Percentiles rank a stretch among this genome's conserved stretches.
These are phyloP conservation scores for Percina caprodes DNA, from an alignment of 2,113 vertebrate species.

Conservation along the genomic window DNA sequence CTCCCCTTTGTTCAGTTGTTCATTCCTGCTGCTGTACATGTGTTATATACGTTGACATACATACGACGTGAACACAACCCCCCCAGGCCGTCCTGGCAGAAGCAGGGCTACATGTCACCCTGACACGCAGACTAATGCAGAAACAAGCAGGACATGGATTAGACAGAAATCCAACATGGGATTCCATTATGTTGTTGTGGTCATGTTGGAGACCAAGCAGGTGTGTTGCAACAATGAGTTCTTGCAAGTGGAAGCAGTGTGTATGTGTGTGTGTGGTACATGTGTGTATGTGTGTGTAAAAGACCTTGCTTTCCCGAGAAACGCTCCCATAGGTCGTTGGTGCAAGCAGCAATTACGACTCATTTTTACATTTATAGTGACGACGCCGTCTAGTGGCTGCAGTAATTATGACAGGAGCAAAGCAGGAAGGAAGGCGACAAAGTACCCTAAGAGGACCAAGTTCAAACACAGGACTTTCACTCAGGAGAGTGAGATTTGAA, in stretches of 20 bases:
- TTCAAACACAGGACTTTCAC: too few relatives aligned
- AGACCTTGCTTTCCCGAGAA: too few relatives aligned
- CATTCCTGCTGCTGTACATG: constrained; percentile 43
- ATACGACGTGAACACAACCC: constrained; percentile 51
- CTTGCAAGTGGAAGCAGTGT: constrained; percentile 45
- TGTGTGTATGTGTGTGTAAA: background rate
- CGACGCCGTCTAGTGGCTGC: too few relatives aligned
- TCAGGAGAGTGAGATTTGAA: too few relatives aligned
- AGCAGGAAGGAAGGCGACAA: too few relatives aligned
- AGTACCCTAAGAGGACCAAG: too few relatives aligned
- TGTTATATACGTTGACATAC: constrained; percentile 50
- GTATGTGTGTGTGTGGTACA: constrained; percentile 1
- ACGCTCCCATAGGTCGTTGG: too few relatives aligned
- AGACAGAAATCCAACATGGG: constrained; percentile 60
- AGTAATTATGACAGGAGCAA: too few relatives aligned
- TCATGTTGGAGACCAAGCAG: constrained; percentile 68
- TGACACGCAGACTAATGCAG: constrained; percentile 73
- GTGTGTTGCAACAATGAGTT: constrained; percentile 68
- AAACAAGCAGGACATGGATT: constrained; percentile 73
- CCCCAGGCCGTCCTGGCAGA: constrained; percentile 9
- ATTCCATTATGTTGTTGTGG: constrained; percentile 50
- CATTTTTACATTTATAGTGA: too few relatives aligned
- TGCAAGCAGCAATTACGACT: too few relatives aligned
- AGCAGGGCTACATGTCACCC: constrained; percentile 54
- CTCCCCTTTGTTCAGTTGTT: constrained; percentile 41